Evolutionary conservation across 2,113 vertebrate species (phyloP), one percentile per base, ranked within the genome.

Genomic region (Cryptomyrus ogoouensis): DNA sequence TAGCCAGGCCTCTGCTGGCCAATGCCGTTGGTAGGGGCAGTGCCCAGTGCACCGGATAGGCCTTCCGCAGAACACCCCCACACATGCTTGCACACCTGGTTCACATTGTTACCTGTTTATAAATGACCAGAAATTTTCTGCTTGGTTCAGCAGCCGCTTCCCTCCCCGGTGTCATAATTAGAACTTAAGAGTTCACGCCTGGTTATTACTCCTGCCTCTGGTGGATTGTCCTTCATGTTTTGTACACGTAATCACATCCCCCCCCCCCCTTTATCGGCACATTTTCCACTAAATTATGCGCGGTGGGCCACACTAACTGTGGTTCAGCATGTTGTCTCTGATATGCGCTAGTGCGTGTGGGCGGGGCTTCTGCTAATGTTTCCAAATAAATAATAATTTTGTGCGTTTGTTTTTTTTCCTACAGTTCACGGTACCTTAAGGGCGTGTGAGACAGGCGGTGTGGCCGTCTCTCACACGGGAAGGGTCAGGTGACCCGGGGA

Each of bases 81-180:
- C 97, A 98, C 96, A 97, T 97, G 97, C 96, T 94, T 92, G 92
- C 46, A 91, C 98, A 99, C 98, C 98, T 99, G 98, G 97, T 95
- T 95, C 92, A 92, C 95, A 95, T 94, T 95, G 95, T 97, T 98
- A 98, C 97, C 97, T 98, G 97, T 97, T 97, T 98, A 97, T 97
- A 98, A 98, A 99, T 98, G 98, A 99, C 96, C 96, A 92, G 95
- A 95, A 95, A 94, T 96, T 97, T 98, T 99, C 96, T 99, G 97
- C 98, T 98, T 97, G 96, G 96, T 97, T 99, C 98, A 99, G 98
- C 98, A 98, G 96, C 97, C 97, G 94, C 96, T 95, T 93, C 96
- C 96, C 97, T 98, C 89, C 97, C 97, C 96, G 96, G 95, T 98
- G 98, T 97, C 97, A 97, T 98, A 98, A 99, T 99, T 98, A 99